Base-by-base conservation (phyloP, 2,113 vertebrate genomes). In the Sciurus niger region DNA sequence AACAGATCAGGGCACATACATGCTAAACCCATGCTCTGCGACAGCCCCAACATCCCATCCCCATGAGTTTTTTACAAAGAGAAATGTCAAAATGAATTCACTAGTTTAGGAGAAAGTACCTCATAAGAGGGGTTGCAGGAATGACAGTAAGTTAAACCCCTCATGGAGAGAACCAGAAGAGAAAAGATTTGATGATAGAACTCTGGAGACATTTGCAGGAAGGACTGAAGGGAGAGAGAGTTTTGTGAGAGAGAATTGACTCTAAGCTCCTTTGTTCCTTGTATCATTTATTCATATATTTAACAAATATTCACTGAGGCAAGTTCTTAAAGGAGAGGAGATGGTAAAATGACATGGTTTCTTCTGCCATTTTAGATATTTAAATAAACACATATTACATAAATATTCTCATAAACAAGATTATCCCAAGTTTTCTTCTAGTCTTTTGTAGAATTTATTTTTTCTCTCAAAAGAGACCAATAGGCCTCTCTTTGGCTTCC, bases 281-380 rank as follows among this genome's bases (percentile, higher is more conserved):
- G 28, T 80, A 51, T 89, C 82, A 48, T 67, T 51, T 93, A 89
- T 84, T 95, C 37, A 72, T 67, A 73, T 83, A 86, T 40, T 91
- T 55, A 89, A 53, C 32, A 92, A 40, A 60, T 85, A 91, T 51
- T 92, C 93, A 25, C 51, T 84, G 10, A 34, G 24, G 7, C 55
- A 24, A n/a, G 4, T 58, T 90, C 76, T 84, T n/a, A 43, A 20
- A 22, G 40, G 37, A 40, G 30, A 95, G 2, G 2, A 51, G n/a
- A 79, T 58, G 76, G 30, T 53, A 73, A 90, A 82, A 89, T 84
- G 32, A 28, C 6, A 13, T 88, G 87, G 2, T 40, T 93, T 95
- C 48, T 95, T 17, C 80, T 48, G 28, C 3, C 79, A 28, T 96
- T 97, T 93, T 83, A 90, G 89, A 82, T 74, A 74, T 96, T 68